A percentile compares a stretch with the other conserved stretches of the same genome.
Evolutionary conservation across 2,797 vertebrate species (phyloP).

Genomic region (Takifugu rubripes): DNA sequence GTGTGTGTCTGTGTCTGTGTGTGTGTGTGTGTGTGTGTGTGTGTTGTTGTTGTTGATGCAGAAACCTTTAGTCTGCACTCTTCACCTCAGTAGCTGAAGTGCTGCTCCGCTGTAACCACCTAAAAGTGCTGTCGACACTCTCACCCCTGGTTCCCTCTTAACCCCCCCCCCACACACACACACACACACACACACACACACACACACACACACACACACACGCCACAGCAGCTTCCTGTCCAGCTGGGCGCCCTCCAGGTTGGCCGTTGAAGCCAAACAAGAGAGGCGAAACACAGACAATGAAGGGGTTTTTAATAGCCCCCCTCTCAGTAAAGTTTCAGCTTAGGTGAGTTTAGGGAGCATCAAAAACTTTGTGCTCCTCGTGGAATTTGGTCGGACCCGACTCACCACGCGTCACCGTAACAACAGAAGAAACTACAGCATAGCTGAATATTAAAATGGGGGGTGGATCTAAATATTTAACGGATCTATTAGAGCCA

Average conservation of each 20-base stretch:
- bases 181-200: constrained; percentile 21
- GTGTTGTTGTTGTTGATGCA: constrained; percentile 11
- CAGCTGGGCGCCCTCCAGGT: constrained; percentile 16
- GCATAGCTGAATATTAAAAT: no score
- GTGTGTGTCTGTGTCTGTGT: constrained; percentile 1
- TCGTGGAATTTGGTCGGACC: neutral
- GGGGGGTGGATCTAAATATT: no score
- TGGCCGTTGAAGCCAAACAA: constrained; percentile 24
- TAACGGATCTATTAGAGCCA: no score
- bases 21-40: neutral
- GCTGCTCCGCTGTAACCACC: constrained; percentile 27
- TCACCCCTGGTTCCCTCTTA: constrained; percentile 37
- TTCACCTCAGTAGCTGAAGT: constrained; percentile 40
- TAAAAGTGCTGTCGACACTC: constrained; percentile 34
- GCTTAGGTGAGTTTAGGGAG: no score
- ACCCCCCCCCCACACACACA: constrained; percentile 21
- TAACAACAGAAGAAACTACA: no score
- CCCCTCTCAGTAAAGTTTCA: no score
- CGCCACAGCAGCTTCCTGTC: constrained; percentile 16
- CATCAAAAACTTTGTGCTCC: neutral
- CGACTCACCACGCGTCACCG: no score
- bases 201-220: constrained; percentile 13
- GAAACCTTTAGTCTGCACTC: constrained; percentile 30
- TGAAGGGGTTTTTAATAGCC: no score
- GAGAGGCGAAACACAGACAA: no score